phyloP scores from a whole-genome alignment of 2,797 vertebrate genomes.

The Fratercula arctica region DNA sequence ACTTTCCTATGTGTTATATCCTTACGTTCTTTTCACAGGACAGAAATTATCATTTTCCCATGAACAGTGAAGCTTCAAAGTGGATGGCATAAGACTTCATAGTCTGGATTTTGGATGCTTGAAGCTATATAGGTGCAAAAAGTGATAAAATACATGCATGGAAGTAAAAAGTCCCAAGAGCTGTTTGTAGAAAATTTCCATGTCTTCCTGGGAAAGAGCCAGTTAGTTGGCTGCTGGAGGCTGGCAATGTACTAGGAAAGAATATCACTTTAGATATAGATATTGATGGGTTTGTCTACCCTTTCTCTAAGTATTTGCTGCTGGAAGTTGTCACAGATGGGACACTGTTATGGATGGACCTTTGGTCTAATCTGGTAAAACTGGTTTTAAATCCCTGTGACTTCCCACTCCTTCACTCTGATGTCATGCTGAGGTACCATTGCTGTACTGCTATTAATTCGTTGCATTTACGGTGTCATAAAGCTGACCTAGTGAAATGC shows the following conservation, averaged over 20 bases:
- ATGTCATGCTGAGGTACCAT: not conserved
- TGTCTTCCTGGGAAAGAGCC: not conserved
- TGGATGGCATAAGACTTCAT: not conserved
- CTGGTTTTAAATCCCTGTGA: not conserved
- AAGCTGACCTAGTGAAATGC: not conserved
- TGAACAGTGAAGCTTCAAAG: not conserved
- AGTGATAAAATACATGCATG: not conserved
- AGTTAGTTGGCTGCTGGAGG: not conserved
- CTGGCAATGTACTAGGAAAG: not conserved
- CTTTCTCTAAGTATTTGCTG: not conserved
- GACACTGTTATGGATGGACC: not conserved
- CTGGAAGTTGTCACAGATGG: not conserved
- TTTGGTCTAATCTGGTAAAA: not conserved
- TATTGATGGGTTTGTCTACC: not conserved
- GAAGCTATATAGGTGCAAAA: not conserved
- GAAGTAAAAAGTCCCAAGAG: not conserved
- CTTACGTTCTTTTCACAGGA: not conserved
- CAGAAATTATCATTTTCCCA: not conserved
- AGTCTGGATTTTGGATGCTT: not conserved
- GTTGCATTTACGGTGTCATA: conserved; percentile 1
- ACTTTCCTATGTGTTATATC: not conserved
- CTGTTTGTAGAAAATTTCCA: not conserved
- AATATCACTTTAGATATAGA: not conserved
- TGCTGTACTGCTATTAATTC: not conserved
- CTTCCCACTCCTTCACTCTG: not conserved